A percentile compares a stretch with the other conserved stretches of the same genome.
Conservation (phyloP, 2,113 vertebrate genomes). For the Redunca redunca region DNA sequence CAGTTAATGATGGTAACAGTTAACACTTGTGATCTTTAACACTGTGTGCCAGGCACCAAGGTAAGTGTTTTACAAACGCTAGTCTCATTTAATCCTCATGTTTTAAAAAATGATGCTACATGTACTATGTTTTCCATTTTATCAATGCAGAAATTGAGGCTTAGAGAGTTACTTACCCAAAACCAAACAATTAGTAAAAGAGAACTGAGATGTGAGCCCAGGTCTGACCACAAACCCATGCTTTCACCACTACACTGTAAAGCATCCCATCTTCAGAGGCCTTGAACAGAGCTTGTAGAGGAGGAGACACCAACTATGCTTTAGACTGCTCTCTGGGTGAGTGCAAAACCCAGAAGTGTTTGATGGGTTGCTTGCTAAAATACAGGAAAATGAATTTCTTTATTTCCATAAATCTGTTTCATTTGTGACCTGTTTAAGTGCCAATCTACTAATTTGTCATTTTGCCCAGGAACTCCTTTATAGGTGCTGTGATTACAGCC, state of each 20-base stretch:
- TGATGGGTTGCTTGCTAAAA: not conserved
- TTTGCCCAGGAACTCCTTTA: not conserved
- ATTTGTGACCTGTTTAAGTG: not conserved
- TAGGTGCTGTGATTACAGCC: not conserved
- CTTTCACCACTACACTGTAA: fast-evolving
- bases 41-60: not conserved
- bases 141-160: not conserved
- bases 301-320: not conserved
- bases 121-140: not conserved
- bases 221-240: not conserved
- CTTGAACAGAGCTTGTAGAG: not conserved
- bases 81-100: not conserved
- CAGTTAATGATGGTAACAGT: not conserved
- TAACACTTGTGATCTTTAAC: not conserved
- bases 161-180: not conserved
- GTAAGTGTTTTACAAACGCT: not conserved
- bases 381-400: not conserved
- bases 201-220: not conserved
- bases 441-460: not conserved
- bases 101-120: not conserved
- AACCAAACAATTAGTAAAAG: not conserved
- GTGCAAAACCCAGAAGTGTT: not conserved
- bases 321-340: not conserved
- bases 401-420: not conserved
- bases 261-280: fast-evolving